Evolutionary conservation across 2,888 invertebrate genomes (phyloP), one percentile per base, ranked within the genome.

Genomic region (Xanthorhoe spadicearia): DNA sequence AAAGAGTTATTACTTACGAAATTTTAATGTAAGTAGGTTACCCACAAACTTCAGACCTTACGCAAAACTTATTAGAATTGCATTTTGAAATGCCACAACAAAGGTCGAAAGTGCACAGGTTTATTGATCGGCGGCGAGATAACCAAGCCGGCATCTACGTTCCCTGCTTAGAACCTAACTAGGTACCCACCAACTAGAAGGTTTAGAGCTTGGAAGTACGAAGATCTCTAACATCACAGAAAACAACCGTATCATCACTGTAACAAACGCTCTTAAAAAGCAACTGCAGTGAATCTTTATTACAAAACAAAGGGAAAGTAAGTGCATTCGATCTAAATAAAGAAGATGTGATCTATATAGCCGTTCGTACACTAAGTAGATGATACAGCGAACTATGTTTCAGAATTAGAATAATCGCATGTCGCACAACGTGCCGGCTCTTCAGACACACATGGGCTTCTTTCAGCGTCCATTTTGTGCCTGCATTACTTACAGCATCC

Each of bases 401-500:
- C 81, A 82, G 81, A 89, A 83, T 86, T 89, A 87, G 88, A 88
- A 85, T 84, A 82, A 82, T 83, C 77, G 82, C 76, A 84, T 82
- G 83, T 84, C 82, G 79, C 80, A 75, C 71, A 77, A 81, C 77
- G 78, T 77, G 75, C 78, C 76, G 79, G 65, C 65, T 70, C 79
- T 70, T 73, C 65, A 63, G 73, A 81, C 79, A 81, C 88, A 88
- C 84, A 86, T 87, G 88, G 79, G 74, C 73, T 79, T 80, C 73
- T 73, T 77, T 79, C 76, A 79, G 83, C 85, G 78, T 84, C 89
- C 89, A 90, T 91, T 81, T 89, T 89, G 85, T 84, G 78, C 76
- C 80, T 77, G 66, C 72, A 70, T 71, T 43, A 35, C 35, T 4
- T 23, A 15, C 61, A 65, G 51, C 62, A 65, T 61, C 61, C 52